Percentiles rank a stretch among this genome's conserved stretches.
These are phyloP conservation scores for Ferrisia virgata DNA, from an alignment of 2,888 invertebrate genomes.

Conservation along the genomic window DNA sequence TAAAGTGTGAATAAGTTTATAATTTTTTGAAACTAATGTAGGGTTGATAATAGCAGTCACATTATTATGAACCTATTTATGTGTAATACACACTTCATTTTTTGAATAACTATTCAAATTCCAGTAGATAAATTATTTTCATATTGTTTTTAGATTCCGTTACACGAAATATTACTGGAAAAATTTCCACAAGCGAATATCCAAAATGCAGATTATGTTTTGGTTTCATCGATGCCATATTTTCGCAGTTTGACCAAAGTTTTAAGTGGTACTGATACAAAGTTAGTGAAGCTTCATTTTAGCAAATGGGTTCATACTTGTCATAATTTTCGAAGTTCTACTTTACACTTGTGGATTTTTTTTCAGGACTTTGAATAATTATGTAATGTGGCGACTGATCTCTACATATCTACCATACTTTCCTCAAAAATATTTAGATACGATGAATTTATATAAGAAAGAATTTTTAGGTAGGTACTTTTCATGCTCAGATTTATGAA, in stretches of 20 bases:
- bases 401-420: constrained; percentile 59
- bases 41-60: not conserved
- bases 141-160: constrained; percentile 53
- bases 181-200: constrained; percentile 57
- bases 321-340: not conserved
- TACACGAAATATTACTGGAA: constrained; percentile 56
- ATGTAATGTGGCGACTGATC: constrained; percentile 60
- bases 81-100: not conserved
- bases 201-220: constrained; percentile 55
- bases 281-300: not conserved
- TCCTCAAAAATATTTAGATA: constrained; percentile 52
- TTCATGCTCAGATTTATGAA: too few species aligned
- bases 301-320: not conserved
- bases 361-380: constrained; percentile 59
- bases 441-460: constrained; percentile 49
- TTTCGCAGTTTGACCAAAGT: constrained; percentile 57
- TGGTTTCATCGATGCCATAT: constrained; percentile 58
- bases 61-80: too few species aligned
- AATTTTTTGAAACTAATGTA: too few species aligned
- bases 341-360: constrained; percentile 41
- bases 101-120: constrained; percentile 28
- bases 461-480: constrained; percentile 49
- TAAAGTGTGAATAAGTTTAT: too few species aligned
- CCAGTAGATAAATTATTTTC: constrained; percentile 1
- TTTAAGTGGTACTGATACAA: constrained; percentile 56